These are phyloP conservation scores for Cromileptes altivelis DNA, from an alignment of 2,113 vertebrate genomes.

Conservation along the genomic window DNA sequence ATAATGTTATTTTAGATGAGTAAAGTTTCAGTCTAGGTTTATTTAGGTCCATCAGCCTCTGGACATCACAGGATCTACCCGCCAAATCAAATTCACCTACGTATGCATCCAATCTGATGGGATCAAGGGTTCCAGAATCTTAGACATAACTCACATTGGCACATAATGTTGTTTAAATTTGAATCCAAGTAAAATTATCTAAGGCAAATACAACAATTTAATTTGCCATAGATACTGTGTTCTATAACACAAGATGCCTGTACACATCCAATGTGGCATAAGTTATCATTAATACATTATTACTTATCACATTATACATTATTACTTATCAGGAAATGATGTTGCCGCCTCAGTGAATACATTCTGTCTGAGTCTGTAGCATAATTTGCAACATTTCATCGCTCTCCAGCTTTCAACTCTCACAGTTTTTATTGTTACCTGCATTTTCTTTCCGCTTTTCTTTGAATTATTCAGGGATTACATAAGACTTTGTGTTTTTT, in stretches of 20 bases:
- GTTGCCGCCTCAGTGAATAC: background rate
- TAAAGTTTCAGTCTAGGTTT: conserved; percentile 6
- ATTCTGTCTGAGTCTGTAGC: background rate
- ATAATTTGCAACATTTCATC: background rate
- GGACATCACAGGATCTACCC: background rate
- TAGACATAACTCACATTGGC: background rate
- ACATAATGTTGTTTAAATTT: background rate
- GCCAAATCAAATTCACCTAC: conserved; percentile 6
- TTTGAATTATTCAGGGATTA: background rate
- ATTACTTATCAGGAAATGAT: background rate
- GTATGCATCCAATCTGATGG: background rate
- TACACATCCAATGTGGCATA: too few species aligned
- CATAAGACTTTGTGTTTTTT: too few species aligned
- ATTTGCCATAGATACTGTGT: background rate
- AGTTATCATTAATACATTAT: too few species aligned
- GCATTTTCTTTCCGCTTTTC: background rate
- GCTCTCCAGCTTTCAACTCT: background rate
- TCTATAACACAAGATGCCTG: background rate
- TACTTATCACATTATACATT: too few species aligned
- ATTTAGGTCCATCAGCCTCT: conserved; percentile 23
- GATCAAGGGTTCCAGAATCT: background rate
- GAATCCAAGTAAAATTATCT: background rate
- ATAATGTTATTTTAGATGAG: conserved; percentile 17
- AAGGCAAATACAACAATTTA: too few species aligned
- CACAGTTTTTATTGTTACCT: background rate